phyloP scores from a whole-genome alignment of 2,113 vertebrate species.

The Peromyscus californicus region DNA sequence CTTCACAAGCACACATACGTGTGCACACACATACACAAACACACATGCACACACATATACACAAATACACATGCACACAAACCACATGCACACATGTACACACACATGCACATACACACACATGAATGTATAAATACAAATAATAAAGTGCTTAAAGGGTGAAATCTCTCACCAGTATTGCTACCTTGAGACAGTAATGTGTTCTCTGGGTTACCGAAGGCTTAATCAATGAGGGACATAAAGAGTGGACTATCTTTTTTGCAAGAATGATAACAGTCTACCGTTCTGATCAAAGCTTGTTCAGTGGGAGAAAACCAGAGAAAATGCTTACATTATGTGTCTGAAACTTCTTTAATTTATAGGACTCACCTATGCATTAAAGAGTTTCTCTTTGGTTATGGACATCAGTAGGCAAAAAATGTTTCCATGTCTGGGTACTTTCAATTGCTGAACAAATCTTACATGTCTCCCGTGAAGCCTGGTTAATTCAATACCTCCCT shows the following conservation, averaged over 20 bases:
- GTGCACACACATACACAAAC: neutral
- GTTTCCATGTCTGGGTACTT: slow-evolving; percentile 49
- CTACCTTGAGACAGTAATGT: neutral
- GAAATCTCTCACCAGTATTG: neutral
- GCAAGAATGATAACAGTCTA: neutral
- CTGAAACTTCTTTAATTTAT: neutral
- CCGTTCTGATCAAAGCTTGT: neutral
- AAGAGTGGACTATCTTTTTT: neutral
- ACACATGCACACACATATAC: neutral
- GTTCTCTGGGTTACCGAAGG: neutral
- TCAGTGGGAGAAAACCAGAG: neutral
- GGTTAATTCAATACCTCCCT: slow-evolving; percentile 52
- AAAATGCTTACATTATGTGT: neutral
- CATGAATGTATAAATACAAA: neutral
- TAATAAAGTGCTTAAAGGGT: neutral
- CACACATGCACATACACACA: neutral
- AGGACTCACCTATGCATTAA: neutral
- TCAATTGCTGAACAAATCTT: slow-evolving; percentile 48
- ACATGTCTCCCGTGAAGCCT: neutral
- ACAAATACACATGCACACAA: neutral
- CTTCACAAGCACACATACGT: neutral
- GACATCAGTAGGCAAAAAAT: slow-evolving; percentile 39
- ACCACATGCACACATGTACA: neutral
- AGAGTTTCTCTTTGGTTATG: neutral
- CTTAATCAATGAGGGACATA: neutral